Evolutionary conservation across 1,140 invertebrate genomes (phyloP).

Genomic region (Drosophila pseudoobscura): DNA sequence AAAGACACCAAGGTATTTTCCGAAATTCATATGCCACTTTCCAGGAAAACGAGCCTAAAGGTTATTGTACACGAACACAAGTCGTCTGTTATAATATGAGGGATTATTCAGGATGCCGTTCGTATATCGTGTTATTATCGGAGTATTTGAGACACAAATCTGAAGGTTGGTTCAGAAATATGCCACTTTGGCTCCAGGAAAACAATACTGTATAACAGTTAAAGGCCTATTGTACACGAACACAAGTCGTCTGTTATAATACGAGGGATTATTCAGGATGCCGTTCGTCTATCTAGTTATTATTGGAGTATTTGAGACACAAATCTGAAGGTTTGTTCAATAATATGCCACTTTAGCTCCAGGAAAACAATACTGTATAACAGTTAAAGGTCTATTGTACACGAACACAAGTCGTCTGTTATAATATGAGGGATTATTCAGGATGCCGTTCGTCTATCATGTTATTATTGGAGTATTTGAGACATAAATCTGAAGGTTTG

Average conservation of each 20-base stretch:
- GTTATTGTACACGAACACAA: conserved; percentile 33
- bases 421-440: too few species aligned
- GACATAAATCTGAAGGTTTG: too few species aligned
- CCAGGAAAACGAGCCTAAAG: conserved; percentile 2
- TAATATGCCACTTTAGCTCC: conserved; percentile 15
- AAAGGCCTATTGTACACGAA: not conserved
- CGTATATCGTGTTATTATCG: conserved; percentile 35
- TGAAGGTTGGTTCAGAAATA: conserved; percentile 22
- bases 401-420: too few species aligned
- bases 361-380: too few species aligned
- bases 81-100: conserved; percentile 40
- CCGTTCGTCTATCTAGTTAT: conserved; percentile 21
- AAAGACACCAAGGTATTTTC: conserved; percentile 33
- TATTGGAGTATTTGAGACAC: conserved; percentile 39
- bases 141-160: conserved; percentile 65
- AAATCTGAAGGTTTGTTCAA: not conserved
- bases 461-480: too few species aligned
- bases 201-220: not conserved
- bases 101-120: conserved; percentile 52
- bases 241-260: conserved; percentile 17
- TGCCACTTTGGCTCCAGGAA: conserved; percentile 58
- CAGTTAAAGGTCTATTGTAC: not conserved
- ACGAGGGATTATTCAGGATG: conserved; percentile 14
- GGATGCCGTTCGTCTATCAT: too few species aligned
- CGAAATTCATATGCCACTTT: conserved; percentile 38